phyloP scores from a whole-genome alignment of 2,888 invertebrate species.

The Noctuana brunneofusca region DNA sequence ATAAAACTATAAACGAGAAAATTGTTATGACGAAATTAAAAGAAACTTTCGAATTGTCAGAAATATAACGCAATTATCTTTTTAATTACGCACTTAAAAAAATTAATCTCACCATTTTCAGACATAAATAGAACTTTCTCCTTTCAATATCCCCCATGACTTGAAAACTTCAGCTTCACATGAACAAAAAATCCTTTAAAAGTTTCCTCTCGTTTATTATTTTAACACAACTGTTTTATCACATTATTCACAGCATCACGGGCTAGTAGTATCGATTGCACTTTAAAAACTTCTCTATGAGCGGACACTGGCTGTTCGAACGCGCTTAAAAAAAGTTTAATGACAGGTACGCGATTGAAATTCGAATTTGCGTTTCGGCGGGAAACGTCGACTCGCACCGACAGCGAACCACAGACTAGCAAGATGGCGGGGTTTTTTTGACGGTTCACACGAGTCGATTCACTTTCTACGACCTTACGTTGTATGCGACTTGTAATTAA shows the following conservation, averaged over 20 bases:
- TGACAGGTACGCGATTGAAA: constrained; percentile 54
- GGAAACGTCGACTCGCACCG: constrained; percentile 73
- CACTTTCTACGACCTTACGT: constrained; percentile 83
- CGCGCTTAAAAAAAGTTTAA: constrained; percentile 53
- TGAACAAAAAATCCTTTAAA: constrained; percentile 55
- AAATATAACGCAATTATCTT: background rate
- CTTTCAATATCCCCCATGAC: constrained; percentile 69
- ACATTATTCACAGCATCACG: constrained; percentile 73
- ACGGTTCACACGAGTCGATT: constrained; percentile 82
- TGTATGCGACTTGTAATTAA: constrained; percentile 80
- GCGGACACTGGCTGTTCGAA: constrained; percentile 61
- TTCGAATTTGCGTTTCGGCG: constrained; percentile 50
- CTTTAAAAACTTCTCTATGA: constrained; percentile 41
- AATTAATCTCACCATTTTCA: constrained; percentile 72
- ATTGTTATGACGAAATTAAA: constrained; percentile 4
- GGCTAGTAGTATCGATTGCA: constrained; percentile 50
- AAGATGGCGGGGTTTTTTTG: constrained; percentile 80
- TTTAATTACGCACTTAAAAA: background rate
- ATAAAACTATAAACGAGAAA: background rate
- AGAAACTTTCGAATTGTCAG: constrained; percentile 10
- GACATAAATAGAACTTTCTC: constrained; percentile 56
- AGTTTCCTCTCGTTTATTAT: constrained; percentile 47
- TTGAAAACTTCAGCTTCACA: constrained; percentile 51
- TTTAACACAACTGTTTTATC: constrained; percentile 60
- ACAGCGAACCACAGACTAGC: constrained; percentile 77